Conservation (phyloP, 2,888 invertebrate species). For the Pollenia angustigena region DNA sequence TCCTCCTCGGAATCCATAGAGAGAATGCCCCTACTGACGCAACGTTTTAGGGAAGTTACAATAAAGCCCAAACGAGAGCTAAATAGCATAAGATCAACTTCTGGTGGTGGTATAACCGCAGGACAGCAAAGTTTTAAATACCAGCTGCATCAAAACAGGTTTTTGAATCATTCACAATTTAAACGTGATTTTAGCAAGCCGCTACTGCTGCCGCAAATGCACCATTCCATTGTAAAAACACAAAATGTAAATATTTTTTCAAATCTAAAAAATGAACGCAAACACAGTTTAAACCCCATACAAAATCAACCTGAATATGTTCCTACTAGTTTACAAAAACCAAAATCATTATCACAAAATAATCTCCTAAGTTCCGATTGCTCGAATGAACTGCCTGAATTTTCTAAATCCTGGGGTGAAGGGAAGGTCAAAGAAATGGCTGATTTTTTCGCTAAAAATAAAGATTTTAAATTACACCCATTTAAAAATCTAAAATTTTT, state of each 20-base stretch:
- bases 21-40: constrained; percentile 77
- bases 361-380: constrained; percentile 52
- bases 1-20: constrained; percentile 82
- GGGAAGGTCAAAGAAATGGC: constrained; percentile 90
- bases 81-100: constrained; percentile 80
- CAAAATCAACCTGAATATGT: constrained; percentile 53
- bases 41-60: constrained; percentile 63
- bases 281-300: constrained; percentile 48
- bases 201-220: constrained; percentile 43
- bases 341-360: constrained; percentile 69
- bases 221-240: constrained; percentile 55
- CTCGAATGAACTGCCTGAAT: constrained; percentile 50
- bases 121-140: constrained; percentile 56
- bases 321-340: constrained; percentile 54
- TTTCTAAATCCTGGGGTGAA: constrained; percentile 85
- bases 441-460: constrained; percentile 86
- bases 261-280: constrained; percentile 44
- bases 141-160: constrained; percentile 65
- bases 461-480: constrained; percentile 84
- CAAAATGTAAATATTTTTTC: constrained; percentile 70
- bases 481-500: constrained; percentile 52
- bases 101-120: constrained; percentile 55
- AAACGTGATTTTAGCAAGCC: constrained; percentile 56
- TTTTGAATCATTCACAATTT: constrained; percentile 74
- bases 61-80: constrained; percentile 78